These are phyloP conservation scores for Macrobrachium rosenbergii DNA, from an alignment of 1,140 invertebrate genomes.

Conservation along the genomic window DNA sequence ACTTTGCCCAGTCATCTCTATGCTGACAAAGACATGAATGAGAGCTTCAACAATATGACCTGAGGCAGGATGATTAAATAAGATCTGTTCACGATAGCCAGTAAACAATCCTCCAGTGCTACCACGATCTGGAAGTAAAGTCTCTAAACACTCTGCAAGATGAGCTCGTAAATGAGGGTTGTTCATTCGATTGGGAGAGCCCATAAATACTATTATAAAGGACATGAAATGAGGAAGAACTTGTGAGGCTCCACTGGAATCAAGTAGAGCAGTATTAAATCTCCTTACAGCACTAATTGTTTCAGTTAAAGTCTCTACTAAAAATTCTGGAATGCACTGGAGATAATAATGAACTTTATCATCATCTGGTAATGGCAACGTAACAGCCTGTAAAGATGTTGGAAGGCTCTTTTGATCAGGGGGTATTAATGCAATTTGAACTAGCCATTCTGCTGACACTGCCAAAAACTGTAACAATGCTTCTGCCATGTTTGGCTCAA, in stretches of 20 bases:
- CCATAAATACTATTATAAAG: constrained; percentile 78
- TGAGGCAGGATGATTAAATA: constrained; percentile 79
- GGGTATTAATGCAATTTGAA: constrained; percentile 75
- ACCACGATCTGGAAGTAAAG: constrained; percentile 81
- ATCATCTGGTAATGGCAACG: constrained; percentile 78
- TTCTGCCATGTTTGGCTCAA: constrained; percentile 80
- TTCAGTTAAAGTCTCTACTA: constrained; percentile 89
- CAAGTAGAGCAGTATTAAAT: constrained; percentile 77
- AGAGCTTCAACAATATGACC: constrained; percentile 80
- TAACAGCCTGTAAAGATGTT: constrained; percentile 73
- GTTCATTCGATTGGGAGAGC: constrained; percentile 82
- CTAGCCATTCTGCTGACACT: constrained; percentile 86
- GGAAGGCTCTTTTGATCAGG: constrained; percentile 70
- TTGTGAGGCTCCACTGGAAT: constrained; percentile 74
- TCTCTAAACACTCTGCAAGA: constrained; percentile 89
- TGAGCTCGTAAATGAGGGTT: constrained; percentile 94
- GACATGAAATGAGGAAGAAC: constrained; percentile 82
- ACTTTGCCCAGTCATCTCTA: constrained; percentile 96
- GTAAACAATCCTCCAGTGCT: constrained; percentile 65
- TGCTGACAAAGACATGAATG: constrained; percentile 93
- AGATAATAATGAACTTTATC: constrained; percentile 70
- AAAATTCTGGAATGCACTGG: constrained; percentile 88
- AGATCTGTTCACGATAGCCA: constrained; percentile 82
- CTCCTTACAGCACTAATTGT: constrained; percentile 82
- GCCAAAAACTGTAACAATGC: constrained; percentile 83